Conservation (phyloP, 2,113 vertebrate genomes). For the Mandrillus leucophaeus region DNA sequence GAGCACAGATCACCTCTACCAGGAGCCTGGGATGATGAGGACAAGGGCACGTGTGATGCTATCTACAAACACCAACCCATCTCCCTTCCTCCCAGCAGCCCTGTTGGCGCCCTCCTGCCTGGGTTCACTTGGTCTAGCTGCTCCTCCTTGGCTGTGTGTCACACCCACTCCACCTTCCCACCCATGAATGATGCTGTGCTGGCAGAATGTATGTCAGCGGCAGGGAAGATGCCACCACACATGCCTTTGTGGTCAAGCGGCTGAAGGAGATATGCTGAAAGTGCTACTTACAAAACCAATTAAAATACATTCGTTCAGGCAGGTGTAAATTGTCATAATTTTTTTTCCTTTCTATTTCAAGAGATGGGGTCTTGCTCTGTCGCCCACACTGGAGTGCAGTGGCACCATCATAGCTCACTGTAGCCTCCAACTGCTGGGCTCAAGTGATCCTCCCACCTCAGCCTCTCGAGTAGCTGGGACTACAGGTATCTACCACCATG, state of each 20-base stretch:
- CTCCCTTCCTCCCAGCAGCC: accelerated
- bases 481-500: no score
- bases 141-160: no score
- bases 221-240: accelerated
- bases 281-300: no score
- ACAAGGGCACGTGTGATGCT: accelerated
- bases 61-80: accelerated
- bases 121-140: accelerated
- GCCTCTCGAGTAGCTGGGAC: no score
- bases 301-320: accelerated
- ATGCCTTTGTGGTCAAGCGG: accelerated
- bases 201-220: accelerated
- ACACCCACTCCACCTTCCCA: no score
- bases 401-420: no score
- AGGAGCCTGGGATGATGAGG: accelerated
- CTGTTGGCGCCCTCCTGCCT: accelerated
- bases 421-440: no score
- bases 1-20: accelerated
- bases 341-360: no score
- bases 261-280: no score
- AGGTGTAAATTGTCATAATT: not conserved
- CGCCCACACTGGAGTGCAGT: no score
- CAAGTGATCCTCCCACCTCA: no score
- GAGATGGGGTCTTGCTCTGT: no score
- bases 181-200: accelerated